Percentiles rank a stretch among this genome's conserved stretches.
Conservation (phyloP, 2,113 vertebrate species). For the Rhipidura dahli region DNA sequence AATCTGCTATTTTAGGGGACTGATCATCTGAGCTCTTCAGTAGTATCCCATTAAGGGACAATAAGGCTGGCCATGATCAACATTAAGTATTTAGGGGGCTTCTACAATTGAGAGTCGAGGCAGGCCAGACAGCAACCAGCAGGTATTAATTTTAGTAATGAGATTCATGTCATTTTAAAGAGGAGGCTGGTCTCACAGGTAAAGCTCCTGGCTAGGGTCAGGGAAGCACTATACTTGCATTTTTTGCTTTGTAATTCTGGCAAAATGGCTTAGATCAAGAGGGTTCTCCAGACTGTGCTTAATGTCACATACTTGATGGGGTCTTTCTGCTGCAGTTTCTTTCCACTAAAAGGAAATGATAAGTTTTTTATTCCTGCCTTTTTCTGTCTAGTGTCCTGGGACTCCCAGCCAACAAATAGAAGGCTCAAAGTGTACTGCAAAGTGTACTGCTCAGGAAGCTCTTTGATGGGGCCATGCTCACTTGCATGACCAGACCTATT, state of each 20-base stretch:
- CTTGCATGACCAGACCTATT: neutral
- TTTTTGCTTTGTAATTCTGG: neutral
- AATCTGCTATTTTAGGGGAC: neutral
- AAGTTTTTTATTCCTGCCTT: neutral
- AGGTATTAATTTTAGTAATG: constrained; percentile 22
- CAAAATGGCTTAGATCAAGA: neutral
- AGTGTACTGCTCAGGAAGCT: neutral
- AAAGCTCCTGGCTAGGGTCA: neutral
- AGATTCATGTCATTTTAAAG: constrained; percentile 22
- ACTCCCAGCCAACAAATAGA: neutral
- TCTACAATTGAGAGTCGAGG: neutral
- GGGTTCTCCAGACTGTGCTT: neutral
- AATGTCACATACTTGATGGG: neutral
- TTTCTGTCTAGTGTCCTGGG: neutral
- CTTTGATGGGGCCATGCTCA: neutral
- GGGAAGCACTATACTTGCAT: neutral
- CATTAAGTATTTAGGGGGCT: neutral
- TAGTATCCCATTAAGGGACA: neutral
- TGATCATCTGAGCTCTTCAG: neutral
- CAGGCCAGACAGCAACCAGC: neutral
- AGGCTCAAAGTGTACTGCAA: neutral
- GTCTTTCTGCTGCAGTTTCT: neutral
- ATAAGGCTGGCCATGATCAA: neutral
- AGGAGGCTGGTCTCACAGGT: neutral
- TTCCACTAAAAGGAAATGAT: neutral